A percentile compares a stretch with the other conserved stretches of the same genome.
Conservation (phyloP, 1,140 invertebrate species). For the Scaptomyza pallida region DNA sequence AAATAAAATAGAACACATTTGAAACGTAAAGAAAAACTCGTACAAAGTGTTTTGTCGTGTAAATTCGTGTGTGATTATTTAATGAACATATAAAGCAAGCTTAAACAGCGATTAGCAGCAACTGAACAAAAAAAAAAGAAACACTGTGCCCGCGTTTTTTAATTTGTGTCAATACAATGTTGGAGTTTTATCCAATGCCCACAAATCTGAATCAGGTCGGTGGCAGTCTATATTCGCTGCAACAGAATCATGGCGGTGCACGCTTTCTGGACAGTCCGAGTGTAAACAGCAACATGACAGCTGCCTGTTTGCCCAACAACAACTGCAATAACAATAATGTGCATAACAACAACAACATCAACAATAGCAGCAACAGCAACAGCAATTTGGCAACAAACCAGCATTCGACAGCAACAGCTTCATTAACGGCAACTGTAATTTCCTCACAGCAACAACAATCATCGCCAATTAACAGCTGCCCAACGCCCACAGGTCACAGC, state of each 20-base stretch:
- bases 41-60: conserved; percentile 11
- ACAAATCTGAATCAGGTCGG: conserved; percentile 82
- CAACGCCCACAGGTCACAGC: conserved; percentile 76
- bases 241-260: conserved; percentile 80
- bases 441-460: conserved; percentile 58
- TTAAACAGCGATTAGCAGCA: background rate
- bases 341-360: conserved; percentile 37
- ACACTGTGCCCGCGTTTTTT: background rate
- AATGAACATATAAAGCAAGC: background rate
- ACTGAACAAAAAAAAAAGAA: background rate
- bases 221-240: conserved; percentile 76
- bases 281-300: conserved; percentile 48
- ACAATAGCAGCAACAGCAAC: conserved; percentile 31
- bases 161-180: conserved; percentile 63
- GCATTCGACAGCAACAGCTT: conserved; percentile 68
- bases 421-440: conserved; percentile 66
- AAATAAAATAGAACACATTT: conserved; percentile 12
- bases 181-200: conserved; percentile 84
- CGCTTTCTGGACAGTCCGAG: conserved; percentile 78
- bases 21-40: conserved; percentile 3
- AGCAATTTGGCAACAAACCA: too few relatives aligned
- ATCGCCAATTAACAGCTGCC: conserved; percentile 72
- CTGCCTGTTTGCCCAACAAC: conserved; percentile 39
- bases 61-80: conserved; percentile 19
- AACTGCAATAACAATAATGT: conserved; percentile 40